Percentiles rank a stretch among this genome's conserved stretches.
These are phyloP conservation scores for Nymphalis polychloros DNA, from an alignment of 2,888 invertebrate species.

Conservation along the genomic window DNA sequence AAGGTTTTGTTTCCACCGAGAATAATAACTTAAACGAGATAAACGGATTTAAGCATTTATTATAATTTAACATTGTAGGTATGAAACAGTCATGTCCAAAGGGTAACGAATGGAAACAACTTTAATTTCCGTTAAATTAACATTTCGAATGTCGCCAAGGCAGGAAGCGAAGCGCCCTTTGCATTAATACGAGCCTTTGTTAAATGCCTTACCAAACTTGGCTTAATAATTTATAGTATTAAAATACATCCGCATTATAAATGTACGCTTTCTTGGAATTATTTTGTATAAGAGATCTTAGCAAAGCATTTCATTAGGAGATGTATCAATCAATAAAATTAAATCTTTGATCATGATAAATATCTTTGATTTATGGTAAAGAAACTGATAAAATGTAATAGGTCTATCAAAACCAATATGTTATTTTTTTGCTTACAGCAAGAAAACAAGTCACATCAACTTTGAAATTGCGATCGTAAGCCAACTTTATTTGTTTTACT, in stretches of 20 bases:
- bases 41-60: slow-evolving; percentile 21
- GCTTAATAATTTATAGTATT: slow-evolving; percentile 31
- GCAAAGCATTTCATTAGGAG: no score
- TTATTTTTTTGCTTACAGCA: neutral
- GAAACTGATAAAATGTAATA: no score
- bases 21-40: slow-evolving; percentile 8
- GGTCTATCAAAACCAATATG: no score
- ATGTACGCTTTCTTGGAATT: neutral
- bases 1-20: neutral
- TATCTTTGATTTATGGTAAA: no score
- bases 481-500: slow-evolving; percentile 26
- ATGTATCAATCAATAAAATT: no score
- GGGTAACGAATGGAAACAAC: slow-evolving; percentile 75
- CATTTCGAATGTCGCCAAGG: slow-evolving; percentile 67
- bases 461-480: slow-evolving; percentile 6
- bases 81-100: slow-evolving; percentile 61
- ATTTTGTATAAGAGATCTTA: neutral
- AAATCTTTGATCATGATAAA: no score
- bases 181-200: slow-evolving; percentile 55
- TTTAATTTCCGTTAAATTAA: slow-evolving; percentile 81
- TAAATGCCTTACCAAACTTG: slow-evolving; percentile 45
- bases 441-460: neutral
- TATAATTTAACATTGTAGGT: slow-evolving; percentile 30
- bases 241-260: slow-evolving; percentile 29
- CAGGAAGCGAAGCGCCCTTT: slow-evolving; percentile 69